phyloP scores from a whole-genome alignment of 2,888 invertebrate genomes.

The Agonopterix subpropinquella region DNA sequence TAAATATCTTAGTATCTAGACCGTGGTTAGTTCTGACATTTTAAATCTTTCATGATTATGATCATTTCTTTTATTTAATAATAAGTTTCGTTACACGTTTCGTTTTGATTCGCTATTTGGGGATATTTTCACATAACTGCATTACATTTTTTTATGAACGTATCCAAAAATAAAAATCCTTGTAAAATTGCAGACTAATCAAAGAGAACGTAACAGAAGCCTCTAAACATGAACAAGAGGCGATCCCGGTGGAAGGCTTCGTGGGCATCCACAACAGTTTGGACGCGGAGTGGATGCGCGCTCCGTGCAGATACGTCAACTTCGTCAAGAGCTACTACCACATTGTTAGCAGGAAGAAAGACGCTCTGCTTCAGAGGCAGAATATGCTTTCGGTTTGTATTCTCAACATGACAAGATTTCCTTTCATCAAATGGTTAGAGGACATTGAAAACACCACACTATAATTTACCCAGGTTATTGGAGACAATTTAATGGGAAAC shows the following conservation, averaged over 20 bases:
- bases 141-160: neutral
- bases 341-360: conserved; percentile 78
- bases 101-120: no score
- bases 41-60: no score
- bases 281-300: conserved; percentile 38
- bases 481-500: no score
- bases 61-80: no score
- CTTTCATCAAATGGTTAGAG: no score
- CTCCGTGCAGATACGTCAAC: conserved; percentile 74
- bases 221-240: conserved; percentile 39
- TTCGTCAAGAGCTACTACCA: conserved; percentile 73
- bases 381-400: conserved; percentile 78
- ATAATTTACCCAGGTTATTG: no score
- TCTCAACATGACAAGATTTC: no score
- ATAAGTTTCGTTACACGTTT: no score
- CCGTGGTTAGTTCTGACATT: no score
- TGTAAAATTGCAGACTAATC: conserved; percentile 32
- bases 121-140: no score
- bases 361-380: conserved; percentile 74
- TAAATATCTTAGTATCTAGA: no score
- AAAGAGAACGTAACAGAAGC: conserved; percentile 49
- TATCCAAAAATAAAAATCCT: neutral
- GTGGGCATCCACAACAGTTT: conserved; percentile 47
- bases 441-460: no score
- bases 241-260: conserved; percentile 50